Evolutionary conservation across 2,888 invertebrate species (phyloP), one percentile per base, ranked within the genome.

Genomic region (Eurois occulta): DNA sequence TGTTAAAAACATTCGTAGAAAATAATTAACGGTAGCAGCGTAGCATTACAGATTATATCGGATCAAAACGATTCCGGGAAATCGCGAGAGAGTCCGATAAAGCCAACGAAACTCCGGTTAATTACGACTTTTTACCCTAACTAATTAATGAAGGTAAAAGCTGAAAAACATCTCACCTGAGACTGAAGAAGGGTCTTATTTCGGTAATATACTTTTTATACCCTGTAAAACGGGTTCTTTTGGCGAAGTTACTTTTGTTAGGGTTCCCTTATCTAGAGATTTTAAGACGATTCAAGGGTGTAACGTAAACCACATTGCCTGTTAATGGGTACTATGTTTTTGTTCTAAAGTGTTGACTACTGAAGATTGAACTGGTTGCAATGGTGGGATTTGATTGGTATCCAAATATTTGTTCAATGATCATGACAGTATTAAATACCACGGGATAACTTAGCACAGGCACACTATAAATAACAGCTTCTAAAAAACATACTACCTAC

Each of bases 101-200:
- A 75, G 52, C 35, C 60, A 66, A 72, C 24, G 32, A 16, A 84
- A 76, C 43, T 52, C 38, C 21, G 55, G n/a, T 79, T 79, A 78
- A 82, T 80, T 71, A 80, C 69, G 62, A 60, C 66, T 77, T 81
- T 83, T 84, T 79, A 72, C 66, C 32, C 28, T 62, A 60, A 69
- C 46, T 75, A 84, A 87, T 87, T 88, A 86, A 86, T 78, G 72
- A 77, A 77, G 78, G 78, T 86, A 68, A 79, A 81, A 75, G 78
- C 75, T 78, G 69, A 74, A 76, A 64, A 86, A 66, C 76, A 75
- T 77, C 48, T 82, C 78, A 77, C 67, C 81, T 81, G 80, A 72
- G 73, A 72, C 77, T 58, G 18, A 46, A 58, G 35, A 6, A 46
- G 60, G 55, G 69, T 52, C 28, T 78, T 55, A 75, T 73, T 77